A percentile compares a stretch with the other conserved stretches of the same genome.
phyloP scores from a whole-genome alignment of 2,888 invertebrate species.

The Drosophila glabriapex region DNA sequence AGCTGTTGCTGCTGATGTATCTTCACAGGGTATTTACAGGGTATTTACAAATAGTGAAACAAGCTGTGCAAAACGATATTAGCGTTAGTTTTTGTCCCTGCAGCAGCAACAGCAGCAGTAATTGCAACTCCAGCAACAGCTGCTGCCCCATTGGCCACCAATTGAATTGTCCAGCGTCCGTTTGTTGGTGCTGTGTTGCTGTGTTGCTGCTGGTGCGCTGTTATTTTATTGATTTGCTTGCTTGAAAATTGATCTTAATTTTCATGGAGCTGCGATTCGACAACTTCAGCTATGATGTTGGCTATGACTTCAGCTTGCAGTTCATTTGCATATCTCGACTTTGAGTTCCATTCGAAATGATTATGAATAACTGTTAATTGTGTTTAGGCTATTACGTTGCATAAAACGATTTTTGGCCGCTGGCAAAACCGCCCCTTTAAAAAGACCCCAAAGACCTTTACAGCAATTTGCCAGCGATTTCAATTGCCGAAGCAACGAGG shows the following conservation, averaged over 20 bases:
- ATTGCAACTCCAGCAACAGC: constrained; percentile 30
- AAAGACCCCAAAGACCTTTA: constrained; percentile 29
- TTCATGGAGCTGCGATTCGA: constrained; percentile 40
- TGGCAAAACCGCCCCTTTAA: constrained; percentile 8
- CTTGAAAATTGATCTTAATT: constrained; percentile 70
- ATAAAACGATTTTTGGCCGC: constrained; percentile 41
- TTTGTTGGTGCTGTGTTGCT: constrained; percentile 11
- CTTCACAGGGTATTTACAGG: constrained; percentile 19
- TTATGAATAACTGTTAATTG: constrained; percentile 73
- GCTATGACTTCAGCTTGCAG: constrained; percentile 24
- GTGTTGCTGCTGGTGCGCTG: constrained; percentile 25
- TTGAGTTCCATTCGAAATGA: constrained; percentile 36
- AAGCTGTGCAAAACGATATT: constrained; percentile 51
- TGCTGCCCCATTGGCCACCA: constrained; percentile 47
- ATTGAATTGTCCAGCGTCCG: constrained; percentile 72
- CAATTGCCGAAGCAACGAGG: background rate
- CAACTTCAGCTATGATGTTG: constrained; percentile 35
- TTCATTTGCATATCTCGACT: constrained; percentile 60
- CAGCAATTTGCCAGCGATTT: constrained; percentile 31
- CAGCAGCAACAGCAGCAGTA: constrained; percentile 50
- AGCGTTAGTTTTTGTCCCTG: constrained; percentile 55
- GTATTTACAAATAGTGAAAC: constrained; percentile 16
- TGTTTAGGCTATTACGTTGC: constrained; percentile 62
- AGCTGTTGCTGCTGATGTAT: background rate
- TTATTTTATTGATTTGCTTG: constrained; percentile 71